Conservation (phyloP, 2,797 vertebrate species). For the Allobates femoralis region DNA sequence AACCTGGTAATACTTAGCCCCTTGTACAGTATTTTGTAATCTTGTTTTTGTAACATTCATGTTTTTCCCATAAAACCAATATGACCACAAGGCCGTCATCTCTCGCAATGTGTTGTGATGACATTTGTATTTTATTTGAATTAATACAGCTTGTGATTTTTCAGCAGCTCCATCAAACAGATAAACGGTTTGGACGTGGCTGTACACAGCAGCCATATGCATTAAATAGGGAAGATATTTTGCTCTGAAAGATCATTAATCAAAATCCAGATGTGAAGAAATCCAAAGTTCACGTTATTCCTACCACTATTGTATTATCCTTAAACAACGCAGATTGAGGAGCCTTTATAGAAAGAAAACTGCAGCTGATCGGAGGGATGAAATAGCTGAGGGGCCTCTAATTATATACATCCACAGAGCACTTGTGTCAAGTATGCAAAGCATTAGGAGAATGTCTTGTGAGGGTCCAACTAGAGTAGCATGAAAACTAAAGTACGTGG, state of each 20-base stretch:
- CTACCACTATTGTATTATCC: conserved; percentile 32
- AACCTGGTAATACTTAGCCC: conserved; percentile 3
- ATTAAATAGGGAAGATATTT: neutral
- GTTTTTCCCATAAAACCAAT: neutral
- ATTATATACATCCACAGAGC: conserved; percentile 6
- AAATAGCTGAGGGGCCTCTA: conserved; percentile 39
- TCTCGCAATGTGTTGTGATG: neutral
- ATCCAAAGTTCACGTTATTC: conserved; percentile 22
- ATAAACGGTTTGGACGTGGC: neutral
- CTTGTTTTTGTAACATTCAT: neutral
- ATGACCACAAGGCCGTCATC: neutral
- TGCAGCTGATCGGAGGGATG: conserved; percentile 15
- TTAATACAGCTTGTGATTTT: conserved; percentile 14
- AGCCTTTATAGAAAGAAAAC: neutral
- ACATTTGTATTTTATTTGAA: conserved; percentile 35
- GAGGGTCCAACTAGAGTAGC: neutral
- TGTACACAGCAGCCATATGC: conserved; percentile 29
- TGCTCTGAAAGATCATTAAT: conserved; percentile 18
- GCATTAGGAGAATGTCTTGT: conserved; percentile 8
- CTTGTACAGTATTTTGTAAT: neutral
- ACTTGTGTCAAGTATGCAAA: conserved; percentile 22
- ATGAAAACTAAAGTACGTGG: neutral
- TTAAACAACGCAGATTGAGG: conserved; percentile 28
- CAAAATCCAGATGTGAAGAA: conserved; percentile 49
- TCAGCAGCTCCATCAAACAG: conserved; percentile 18